These are phyloP conservation scores for Dreissena rostriformis DNA, from an alignment of 1,140 invertebrate genomes.

Conservation along the genomic window DNA sequence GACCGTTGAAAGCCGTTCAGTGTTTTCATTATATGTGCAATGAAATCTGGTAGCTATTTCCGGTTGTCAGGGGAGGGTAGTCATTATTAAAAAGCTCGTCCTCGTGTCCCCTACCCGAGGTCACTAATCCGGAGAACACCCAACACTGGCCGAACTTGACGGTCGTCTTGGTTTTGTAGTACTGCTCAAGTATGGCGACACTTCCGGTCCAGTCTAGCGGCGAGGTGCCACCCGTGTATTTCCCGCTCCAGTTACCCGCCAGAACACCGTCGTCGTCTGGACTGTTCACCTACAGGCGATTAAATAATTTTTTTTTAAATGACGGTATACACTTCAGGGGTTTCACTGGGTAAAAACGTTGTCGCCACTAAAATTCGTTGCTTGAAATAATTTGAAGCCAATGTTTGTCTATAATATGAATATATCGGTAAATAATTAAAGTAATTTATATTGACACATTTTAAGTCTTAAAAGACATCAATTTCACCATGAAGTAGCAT, in stretches of 20 bases:
- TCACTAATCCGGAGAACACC: conserved; percentile 95
- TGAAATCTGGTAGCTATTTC: no score
- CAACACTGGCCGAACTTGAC: conserved; percentile 98
- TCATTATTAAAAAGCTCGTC: no score
- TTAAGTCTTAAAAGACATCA: background rate
- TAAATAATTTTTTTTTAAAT: background rate
- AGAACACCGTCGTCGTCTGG: conserved; percentile 92
- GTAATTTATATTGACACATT: background rate
- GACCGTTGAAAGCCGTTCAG: no score
- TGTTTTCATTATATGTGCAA: no score
- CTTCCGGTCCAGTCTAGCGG: conserved; percentile 93
- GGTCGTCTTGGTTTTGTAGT: conserved; percentile 89
- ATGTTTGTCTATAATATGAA: background rate
- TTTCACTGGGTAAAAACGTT: no score
- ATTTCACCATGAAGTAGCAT: no score
- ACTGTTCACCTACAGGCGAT: background rate
- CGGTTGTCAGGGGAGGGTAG: no score
- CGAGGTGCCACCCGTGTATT: conserved; percentile 83
- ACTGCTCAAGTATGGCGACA: conserved; percentile 92
- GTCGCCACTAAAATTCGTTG: background rate
- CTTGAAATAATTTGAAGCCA: background rate
- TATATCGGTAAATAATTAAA: background rate
- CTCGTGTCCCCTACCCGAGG: conserved; percentile 85
- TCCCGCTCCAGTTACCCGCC: conserved; percentile 93
- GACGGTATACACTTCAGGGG: no score